phyloP scores from a whole-genome alignment of 1,140 invertebrate genomes.

The Drosophila elegans region DNA sequence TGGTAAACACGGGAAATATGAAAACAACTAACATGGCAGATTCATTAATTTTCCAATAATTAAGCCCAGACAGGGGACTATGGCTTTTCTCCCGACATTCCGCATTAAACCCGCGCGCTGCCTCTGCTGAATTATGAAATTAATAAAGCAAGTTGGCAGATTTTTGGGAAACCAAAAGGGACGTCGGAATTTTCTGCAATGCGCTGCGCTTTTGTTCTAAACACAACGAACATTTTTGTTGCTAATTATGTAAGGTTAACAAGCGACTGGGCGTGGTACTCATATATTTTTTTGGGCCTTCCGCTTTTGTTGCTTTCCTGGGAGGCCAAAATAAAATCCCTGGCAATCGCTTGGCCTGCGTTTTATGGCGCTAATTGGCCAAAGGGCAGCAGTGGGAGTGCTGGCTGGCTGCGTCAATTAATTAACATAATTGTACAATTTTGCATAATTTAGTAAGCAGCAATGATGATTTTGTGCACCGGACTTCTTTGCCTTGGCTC shows the following conservation, averaged over 20 bases:
- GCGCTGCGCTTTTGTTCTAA: conserved; percentile 77
- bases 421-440: conserved; percentile 83
- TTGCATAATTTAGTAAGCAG: conserved; percentile 68
- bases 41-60: conserved; percentile 83
- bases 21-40: conserved; percentile 75
- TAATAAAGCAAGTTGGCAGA: conserved; percentile 72
- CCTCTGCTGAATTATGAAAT: conserved; percentile 74
- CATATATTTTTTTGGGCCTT: conserved; percentile 28
- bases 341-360: conserved; percentile 64
- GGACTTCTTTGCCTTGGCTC: conserved; percentile 12
- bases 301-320: conserved; percentile 20
- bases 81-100: conserved; percentile 1
- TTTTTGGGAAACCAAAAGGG: conserved; percentile 29
- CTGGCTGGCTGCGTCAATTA: conserved; percentile 67
- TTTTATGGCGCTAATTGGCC: conserved; percentile 76
- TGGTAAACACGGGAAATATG: conserved; percentile 41
- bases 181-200: conserved; percentile 53
- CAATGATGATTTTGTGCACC: conserved; percentile 42
- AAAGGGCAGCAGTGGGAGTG: conserved; percentile 6
- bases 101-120: conserved; percentile 45
- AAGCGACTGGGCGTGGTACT: conserved; percentile 36
- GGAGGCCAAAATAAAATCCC: conserved; percentile 59
- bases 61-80: conserved; percentile 55
- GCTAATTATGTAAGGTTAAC: conserved; percentile 81
- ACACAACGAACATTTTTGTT: conserved; percentile 72